Base-by-base conservation (phyloP, 2,797 vertebrate species). In the Sebastes umbrosus region DNA sequence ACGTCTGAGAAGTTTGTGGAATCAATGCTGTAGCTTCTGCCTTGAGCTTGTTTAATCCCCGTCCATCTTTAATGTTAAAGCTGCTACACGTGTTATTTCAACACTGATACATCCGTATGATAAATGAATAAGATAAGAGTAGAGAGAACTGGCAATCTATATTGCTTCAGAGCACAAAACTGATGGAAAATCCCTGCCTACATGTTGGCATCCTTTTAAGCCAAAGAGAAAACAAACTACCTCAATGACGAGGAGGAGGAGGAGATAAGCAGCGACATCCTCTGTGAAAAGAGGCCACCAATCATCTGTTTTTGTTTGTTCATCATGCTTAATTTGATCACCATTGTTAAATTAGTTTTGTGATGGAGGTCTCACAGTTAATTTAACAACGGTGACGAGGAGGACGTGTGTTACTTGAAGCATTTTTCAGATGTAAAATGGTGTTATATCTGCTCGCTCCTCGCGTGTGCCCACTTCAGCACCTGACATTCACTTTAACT, bases 231-330 rank as follows among this genome's bases (percentile, higher is more conserved):
- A 84, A 82, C 73, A 79, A 68, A 82, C 74, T 12, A 54, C 22
- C 25, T 22, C 14, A 13, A 27, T 52, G 57, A 46, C 57, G 27
- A 55, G 22, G 54, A 6, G 22, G 11, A n/a, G 11, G 22, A 46
- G 27, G 18, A 54, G 46, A 87, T 67, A 83, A 82, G 79, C 29
- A 62, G 63, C 32, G 34, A 73, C 75, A 54, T 82, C 75, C 64
- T 77, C 69, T 65, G 8, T 32, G 22, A 82, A 74, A 18, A 68
- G 79, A 65, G 29, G 67, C 63, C 22, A 18, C 34, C 16, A 67
- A 50, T 82, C 68, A 79, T 22, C 34, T 43, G 10, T 34, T 72
- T 69, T 12, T 50, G 31, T 72, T 65, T 73, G 57, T 68, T 69
- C 62, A 8, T 22, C 8, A 16, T 25, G 14, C 55, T 57, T 57